phyloP scores from a whole-genome alignment of 2,888 invertebrate species.

The Stramonita haemastoma region DNA sequence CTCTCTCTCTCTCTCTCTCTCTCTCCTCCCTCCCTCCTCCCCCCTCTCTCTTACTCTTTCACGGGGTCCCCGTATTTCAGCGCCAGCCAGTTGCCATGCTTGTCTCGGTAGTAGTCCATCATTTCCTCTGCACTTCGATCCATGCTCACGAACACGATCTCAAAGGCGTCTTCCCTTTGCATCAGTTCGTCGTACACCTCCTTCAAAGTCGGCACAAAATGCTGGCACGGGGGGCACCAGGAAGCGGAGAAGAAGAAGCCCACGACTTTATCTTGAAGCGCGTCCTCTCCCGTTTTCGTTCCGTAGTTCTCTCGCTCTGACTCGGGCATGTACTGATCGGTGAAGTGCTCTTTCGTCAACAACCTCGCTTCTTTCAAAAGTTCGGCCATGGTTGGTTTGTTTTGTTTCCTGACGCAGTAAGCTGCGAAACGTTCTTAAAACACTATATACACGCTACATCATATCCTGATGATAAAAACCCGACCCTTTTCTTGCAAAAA shows the following conservation, averaged over 20 bases:
- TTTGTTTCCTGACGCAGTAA: neutral
- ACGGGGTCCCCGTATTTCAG: constrained; percentile 61
- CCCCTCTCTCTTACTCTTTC: constrained; percentile 68
- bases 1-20: too few relatives aligned
- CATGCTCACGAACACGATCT: constrained; percentile 66
- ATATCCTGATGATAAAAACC: too few relatives aligned
- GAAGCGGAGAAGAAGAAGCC: constrained; percentile 69
- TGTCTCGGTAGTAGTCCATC: constrained; percentile 59
- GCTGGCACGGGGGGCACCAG: constrained; percentile 70
- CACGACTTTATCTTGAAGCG: constrained; percentile 59
- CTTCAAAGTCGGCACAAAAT: constrained; percentile 63
- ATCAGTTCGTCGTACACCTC: constrained; percentile 59
- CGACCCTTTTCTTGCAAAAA: too few relatives aligned
- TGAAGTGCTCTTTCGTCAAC: constrained; percentile 36
- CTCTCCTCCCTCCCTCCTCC: too few relatives aligned
- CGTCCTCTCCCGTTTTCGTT: constrained; percentile 54
- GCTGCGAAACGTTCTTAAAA: neutral
- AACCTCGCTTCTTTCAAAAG: constrained; percentile 18
- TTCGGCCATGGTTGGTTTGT: constrained; percentile 40
- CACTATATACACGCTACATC: too few relatives aligned
- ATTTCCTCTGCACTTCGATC: constrained; percentile 65
- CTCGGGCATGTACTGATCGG: constrained; percentile 24
- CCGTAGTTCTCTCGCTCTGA: constrained; percentile 40
- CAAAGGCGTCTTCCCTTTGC: constrained; percentile 57
- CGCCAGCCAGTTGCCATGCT: constrained; percentile 67